A percentile compares a stretch with the other conserved stretches of the same genome.
Conservation (phyloP, 1,140 invertebrate species). For the Melanaphis sacchari region DNA sequence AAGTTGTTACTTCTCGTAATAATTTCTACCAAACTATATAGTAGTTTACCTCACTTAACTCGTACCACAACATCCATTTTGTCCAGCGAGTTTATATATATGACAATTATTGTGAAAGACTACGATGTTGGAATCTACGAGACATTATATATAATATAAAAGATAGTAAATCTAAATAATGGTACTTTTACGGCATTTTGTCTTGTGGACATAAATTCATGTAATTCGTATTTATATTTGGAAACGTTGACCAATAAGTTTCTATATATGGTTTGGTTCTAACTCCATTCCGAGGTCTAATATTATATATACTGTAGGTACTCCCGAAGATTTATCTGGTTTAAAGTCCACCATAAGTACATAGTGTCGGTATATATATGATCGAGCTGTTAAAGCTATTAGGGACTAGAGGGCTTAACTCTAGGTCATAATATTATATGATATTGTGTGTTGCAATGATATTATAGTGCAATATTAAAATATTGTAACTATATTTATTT, state of each 20-base stretch:
- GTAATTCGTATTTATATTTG: conserved; percentile 36
- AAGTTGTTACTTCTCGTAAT: conserved; percentile 14
- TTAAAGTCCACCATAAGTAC: background rate
- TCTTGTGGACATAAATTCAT: conserved; percentile 11
- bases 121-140: background rate
- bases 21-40: background rate
- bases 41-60: background rate
- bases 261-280: background rate
- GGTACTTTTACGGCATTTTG: conserved; percentile 13
- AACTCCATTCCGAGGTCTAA: background rate
- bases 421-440: background rate
- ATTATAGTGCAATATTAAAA: background rate
- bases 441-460: background rate
- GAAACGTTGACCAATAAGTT: conserved; percentile 11
- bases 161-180: conserved; percentile 28
- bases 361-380: background rate
- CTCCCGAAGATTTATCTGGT: conserved; percentile 6
- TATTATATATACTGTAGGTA: background rate
- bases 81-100: background rate
- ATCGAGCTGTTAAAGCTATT: background rate
- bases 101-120: background rate
- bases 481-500: background rate
- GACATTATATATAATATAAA: background rate
- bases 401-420: background rate
- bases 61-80: background rate